phyloP scores from a whole-genome alignment of 2,888 invertebrate genomes.

The Chromoteleia sp. region DNA sequence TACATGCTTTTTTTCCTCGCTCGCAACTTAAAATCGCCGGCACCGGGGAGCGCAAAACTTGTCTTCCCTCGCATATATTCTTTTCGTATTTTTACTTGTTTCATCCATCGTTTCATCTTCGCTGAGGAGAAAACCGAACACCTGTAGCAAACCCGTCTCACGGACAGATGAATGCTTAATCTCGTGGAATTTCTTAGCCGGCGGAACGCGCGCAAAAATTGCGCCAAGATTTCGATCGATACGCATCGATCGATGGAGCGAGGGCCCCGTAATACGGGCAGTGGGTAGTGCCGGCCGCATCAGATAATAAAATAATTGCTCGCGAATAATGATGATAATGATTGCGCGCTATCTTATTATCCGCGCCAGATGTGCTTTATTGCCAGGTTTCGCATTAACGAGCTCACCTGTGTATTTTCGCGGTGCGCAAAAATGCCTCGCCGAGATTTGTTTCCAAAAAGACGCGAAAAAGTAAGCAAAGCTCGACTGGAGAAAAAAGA shows the following conservation, averaged over 20 bases:
- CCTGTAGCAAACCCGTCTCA: conserved; percentile 70
- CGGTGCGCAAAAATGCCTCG: conserved; percentile 37
- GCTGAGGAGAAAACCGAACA: conserved; percentile 64
- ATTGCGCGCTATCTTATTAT: conserved; percentile 70
- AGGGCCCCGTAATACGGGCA: conserved; percentile 68
- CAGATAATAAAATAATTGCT: conserved; percentile 72
- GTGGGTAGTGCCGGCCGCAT: conserved; percentile 62
- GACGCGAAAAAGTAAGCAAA: conserved; percentile 14
- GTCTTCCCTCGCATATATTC: conserved; percentile 66
- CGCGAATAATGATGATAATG: conserved; percentile 70
- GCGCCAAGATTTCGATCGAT: conserved; percentile 67
- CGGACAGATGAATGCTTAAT: conserved; percentile 69
- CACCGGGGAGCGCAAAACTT: conserved; percentile 59
- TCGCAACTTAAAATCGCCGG: conserved; percentile 62
- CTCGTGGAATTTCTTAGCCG: conserved; percentile 68
- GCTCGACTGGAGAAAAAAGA: background rate
- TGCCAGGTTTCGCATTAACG: conserved; percentile 74
- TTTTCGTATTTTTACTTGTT: conserved; percentile 63
- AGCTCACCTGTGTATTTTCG: conserved; percentile 63
- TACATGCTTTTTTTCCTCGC: conserved; percentile 28
- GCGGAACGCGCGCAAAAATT: conserved; percentile 60
- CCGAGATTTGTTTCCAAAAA: conserved; percentile 34
- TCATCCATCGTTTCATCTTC: conserved; percentile 63
- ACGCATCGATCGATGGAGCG: conserved; percentile 64
- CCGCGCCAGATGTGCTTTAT: conserved; percentile 70